These are phyloP conservation scores for Morone chrysops DNA, from an alignment of 2,113 vertebrate species.

Conservation along the genomic window DNA sequence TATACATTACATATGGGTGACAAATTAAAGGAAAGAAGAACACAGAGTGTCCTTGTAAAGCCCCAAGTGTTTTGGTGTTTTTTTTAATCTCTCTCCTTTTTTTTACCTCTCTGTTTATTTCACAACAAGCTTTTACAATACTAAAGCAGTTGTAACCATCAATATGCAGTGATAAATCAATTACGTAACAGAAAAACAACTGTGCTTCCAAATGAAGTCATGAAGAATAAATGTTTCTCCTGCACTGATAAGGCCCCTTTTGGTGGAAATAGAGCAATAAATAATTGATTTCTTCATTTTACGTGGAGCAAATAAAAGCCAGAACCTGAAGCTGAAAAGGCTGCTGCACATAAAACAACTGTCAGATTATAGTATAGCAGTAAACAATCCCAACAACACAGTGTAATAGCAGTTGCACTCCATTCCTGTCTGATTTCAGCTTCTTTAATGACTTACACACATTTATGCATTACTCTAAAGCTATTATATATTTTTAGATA, in stretches of 20 bases:
- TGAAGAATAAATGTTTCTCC: conserved; percentile 8
- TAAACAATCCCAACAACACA: conserved; percentile 29
- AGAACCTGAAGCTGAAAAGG: conserved; percentile 16
- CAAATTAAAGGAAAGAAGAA: neutral
- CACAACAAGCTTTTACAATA: neutral
- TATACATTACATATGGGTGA: neutral
- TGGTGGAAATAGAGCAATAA: neutral
- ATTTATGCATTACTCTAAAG: neutral
- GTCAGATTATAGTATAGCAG: conserved; percentile 30
- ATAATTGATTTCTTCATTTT: conserved; percentile 28
- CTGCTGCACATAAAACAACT: conserved; percentile 33
- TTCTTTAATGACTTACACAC: neutral
- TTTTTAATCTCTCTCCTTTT: neutral
- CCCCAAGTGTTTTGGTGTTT: neutral
- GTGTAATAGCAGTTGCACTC: neutral
- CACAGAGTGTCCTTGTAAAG: neutral
- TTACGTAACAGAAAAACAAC: neutral
- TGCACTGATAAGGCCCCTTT: neutral
- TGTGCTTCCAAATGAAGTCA: conserved; percentile 13
- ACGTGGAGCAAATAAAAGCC: conserved; percentile 17
- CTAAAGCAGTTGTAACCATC: neutral
- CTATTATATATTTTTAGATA: neutral
- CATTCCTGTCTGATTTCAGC: conserved; percentile 2
- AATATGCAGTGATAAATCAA: conserved; percentile 4
- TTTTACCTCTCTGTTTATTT: neutral